phyloP scores from a whole-genome alignment of 2,113 vertebrate species.

The Thomomys bottae region DNA sequence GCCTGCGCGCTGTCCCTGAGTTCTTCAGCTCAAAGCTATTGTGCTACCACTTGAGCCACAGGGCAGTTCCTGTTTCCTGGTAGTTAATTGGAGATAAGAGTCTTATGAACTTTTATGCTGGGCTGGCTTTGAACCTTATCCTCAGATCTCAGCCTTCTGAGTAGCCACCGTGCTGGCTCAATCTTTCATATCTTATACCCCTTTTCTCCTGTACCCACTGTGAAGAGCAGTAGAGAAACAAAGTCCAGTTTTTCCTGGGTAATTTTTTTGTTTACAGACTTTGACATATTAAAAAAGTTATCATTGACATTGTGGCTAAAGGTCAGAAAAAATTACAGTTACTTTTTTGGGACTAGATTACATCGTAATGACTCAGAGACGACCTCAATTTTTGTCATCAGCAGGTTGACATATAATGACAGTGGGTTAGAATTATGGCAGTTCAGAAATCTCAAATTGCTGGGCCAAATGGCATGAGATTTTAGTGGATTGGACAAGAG shows the following conservation, averaged over 20 bases:
- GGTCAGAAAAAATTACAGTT: conserved; percentile 53
- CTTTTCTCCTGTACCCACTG: neutral
- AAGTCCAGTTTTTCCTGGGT: conserved; percentile 30
- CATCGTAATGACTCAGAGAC: conserved; percentile 48
- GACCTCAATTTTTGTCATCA: conserved; percentile 42
- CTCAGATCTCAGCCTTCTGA: too few species aligned
- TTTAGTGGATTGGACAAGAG: conserved; percentile 37
- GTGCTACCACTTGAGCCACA: too few species aligned
- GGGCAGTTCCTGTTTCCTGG: too few species aligned
- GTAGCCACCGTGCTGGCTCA: too few species aligned
- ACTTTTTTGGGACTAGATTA: conserved; percentile 47
- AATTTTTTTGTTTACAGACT: conserved; percentile 56
- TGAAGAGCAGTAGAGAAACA: conserved; percentile 55
- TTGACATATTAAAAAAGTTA: conserved; percentile 56
- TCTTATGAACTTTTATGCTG: too few species aligned
- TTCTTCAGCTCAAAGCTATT: too few species aligned
- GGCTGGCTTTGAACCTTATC: too few species aligned
- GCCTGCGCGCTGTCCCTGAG: too few species aligned
- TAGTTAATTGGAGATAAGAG: too few species aligned
- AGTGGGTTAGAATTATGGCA: conserved; percentile 20
- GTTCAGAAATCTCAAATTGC: conserved; percentile 12
- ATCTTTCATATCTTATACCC: neutral
- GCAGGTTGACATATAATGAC: conserved; percentile 50
- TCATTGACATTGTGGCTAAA: conserved; percentile 47
- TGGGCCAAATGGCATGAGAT: neutral